These are phyloP conservation scores for Steatornis caripensis DNA, from an alignment of 2,113 vertebrate genomes.

Conservation along the genomic window DNA sequence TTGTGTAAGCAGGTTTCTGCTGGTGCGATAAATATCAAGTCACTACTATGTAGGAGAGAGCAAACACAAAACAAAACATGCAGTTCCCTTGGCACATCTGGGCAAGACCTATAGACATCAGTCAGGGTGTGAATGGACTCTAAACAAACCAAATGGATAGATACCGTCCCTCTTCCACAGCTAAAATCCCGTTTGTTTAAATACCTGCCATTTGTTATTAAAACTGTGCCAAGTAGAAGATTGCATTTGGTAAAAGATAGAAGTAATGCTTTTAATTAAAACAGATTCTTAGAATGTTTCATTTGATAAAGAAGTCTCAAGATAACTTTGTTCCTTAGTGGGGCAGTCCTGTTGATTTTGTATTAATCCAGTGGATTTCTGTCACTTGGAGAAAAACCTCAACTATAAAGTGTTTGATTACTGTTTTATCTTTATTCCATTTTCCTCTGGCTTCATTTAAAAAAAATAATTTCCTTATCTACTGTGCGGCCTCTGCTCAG, in stretches of 20 bases:
- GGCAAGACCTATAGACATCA: not conserved
- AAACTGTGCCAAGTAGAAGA: constrained; percentile 3
- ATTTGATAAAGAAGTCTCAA: constrained; percentile 53
- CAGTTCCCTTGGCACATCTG: not conserved
- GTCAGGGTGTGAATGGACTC: constrained; percentile 12
- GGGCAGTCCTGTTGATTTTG: constrained; percentile 7
- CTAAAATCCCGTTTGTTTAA: constrained; percentile 45
- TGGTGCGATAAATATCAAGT: not conserved
- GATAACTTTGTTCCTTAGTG: constrained; percentile 60
- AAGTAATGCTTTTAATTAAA: constrained; percentile 38
- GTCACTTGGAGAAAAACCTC: constrained; percentile 1
- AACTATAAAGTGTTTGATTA: constrained; percentile 52
- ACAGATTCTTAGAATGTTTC: constrained; percentile 32
- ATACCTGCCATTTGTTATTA: constrained; percentile 19
- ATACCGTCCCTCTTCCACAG: not conserved
- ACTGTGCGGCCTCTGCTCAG: constrained; percentile 18
- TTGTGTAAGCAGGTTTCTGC: not conserved
- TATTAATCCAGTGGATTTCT: constrained; percentile 58
- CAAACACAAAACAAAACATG: not conserved
- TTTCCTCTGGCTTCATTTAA: constrained; percentile 53
- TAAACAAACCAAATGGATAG: constrained; percentile 29
- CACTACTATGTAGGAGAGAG: not conserved
- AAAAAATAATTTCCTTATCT: constrained; percentile 68
- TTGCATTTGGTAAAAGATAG: not conserved
- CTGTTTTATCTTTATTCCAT: constrained; percentile 64